Evolutionary conservation across 2,888 invertebrate species (phyloP), one percentile per base, ranked within the genome.

Genomic region (Platypus cylindrus): DNA sequence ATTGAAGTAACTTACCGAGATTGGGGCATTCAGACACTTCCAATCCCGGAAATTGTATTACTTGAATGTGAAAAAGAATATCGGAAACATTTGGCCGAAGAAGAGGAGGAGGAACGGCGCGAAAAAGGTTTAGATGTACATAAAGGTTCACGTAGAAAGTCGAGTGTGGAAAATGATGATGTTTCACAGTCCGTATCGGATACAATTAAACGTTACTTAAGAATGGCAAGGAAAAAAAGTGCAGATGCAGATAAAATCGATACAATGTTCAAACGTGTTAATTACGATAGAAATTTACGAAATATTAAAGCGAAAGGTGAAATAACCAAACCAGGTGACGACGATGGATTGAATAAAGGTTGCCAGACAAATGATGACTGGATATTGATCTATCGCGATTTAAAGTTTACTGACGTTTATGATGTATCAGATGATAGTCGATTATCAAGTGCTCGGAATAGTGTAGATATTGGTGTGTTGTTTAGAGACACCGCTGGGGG

Each of bases 141-240:
- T 33, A 53, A 63, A 38, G 64, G 43, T 5, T 31, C 28, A 5
- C 40, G 79, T 5, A 69, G 84, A 28, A 73, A 79, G 48, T 81
- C 81, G 48, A 82, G 83, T 54, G 78, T 84, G 9, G 84, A 84
- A 53, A 78, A 84, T 56, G 84, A 84, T 51, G 85, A 85, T 52
- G 76, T 85, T 1, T 84, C 84, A 0, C 85, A 85, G 41, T 86
- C 85, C 1, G 86, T 87, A 16, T 81, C 84, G 53, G 84, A 86
- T 53, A 86, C 84, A 0, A 84, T 87, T 40, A 86, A 86, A 59
- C 67, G 86, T 7, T 87, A 87, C 58, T 61, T 87, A 31, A 67
- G 83, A 37, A 87, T 87, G 86, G 86, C 85, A 5, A 69, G 87
- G 20, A 87, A 87, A 56, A 87, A 87, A 54, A 84, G 83, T 51